Evolutionary conservation across 2,797 vertebrate genomes (phyloP), one percentile per base, ranked within the genome.

Genomic region (Anguilla marmorata): DNA sequence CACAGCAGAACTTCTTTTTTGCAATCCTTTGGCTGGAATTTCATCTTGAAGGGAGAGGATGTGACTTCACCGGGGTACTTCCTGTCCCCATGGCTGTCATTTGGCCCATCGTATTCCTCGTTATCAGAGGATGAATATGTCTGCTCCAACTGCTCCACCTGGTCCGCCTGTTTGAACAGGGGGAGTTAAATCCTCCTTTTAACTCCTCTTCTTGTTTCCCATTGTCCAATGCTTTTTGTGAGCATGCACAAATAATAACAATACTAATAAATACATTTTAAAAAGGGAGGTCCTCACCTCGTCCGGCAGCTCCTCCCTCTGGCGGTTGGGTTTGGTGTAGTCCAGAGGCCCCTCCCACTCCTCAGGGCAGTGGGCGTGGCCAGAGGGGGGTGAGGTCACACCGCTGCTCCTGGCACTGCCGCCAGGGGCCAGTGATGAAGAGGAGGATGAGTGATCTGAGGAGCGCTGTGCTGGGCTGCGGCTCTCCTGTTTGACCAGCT

Each of bases 1-100:
- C 96, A 99, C 98, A 98, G 96, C 87, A 99, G 97, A 93, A 99
- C 91, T 86, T 99, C 98, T 93, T 99, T 99, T 96, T 99, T 99
- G 96, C 95, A 96, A 93, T 99, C 98, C 97, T 99, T 99, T 91
- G 97, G 96, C 93, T 96, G 97, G 92, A 98, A 98, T 93, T 99
- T 99, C 93, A 98, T 96, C 92, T 99, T 99, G 94, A 97, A 98
- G 94, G 97, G 98, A 93, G 94, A 96, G 92, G 97, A 97, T 52
- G 98, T 99, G 92, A 99, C 98, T 92, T 99, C 98, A 80, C 98
- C 98, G 0, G 98, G 98, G 90, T 99, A 99, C 93, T 97, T 98
- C 91, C 98, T 96, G 91, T 99, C 98, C 90, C 98, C 98, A 79
- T 96, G 94, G 90, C 94, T 97, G 87, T 99, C 98, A 92, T 97